Conservation (phyloP, 2,888 invertebrate species). For the Rhaphigaster nebulosa region DNA sequence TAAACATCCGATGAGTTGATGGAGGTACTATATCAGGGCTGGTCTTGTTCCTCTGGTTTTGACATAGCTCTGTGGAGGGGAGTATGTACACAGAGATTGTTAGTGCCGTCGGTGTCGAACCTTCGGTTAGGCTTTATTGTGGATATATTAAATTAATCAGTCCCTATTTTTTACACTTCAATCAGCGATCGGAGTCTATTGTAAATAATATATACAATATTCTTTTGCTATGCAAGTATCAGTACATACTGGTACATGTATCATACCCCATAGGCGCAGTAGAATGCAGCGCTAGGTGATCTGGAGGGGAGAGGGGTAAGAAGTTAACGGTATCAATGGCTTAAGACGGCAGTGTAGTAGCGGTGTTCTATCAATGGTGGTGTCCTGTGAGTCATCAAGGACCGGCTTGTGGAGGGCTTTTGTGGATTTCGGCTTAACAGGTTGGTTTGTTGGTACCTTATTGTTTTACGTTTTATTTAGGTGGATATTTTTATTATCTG, state of each 20-base stretch:
- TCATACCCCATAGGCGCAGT: background rate
- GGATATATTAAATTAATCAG: too few relatives aligned
- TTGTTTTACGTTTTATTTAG: background rate
- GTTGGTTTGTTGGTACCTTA: background rate
- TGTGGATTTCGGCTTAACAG: background rate
- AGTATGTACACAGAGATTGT: too few relatives aligned
- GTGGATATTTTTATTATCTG: background rate
- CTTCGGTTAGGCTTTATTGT: too few relatives aligned
- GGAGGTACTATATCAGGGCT: too few relatives aligned
- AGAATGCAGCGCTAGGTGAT: background rate
- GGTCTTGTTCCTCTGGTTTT: too few relatives aligned
- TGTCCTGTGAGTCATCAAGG: background rate
- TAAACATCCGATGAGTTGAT: too few relatives aligned
- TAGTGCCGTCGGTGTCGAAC: too few relatives aligned
- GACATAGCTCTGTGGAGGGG: too few relatives aligned
- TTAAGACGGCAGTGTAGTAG: background rate
- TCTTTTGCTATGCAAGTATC: background rate
- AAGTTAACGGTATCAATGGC: slow-evolving; percentile 24
- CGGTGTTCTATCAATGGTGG: slow-evolving; percentile 20
- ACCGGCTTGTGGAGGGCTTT: background rate
- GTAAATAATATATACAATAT: background rate
- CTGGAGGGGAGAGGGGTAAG: background rate
- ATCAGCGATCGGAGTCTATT: too few relatives aligned
- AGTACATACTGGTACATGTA: background rate
- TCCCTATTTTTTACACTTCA: too few relatives aligned